Base-by-base conservation (phyloP, 1,140 invertebrate species). In the Orius laevigatus region DNA sequence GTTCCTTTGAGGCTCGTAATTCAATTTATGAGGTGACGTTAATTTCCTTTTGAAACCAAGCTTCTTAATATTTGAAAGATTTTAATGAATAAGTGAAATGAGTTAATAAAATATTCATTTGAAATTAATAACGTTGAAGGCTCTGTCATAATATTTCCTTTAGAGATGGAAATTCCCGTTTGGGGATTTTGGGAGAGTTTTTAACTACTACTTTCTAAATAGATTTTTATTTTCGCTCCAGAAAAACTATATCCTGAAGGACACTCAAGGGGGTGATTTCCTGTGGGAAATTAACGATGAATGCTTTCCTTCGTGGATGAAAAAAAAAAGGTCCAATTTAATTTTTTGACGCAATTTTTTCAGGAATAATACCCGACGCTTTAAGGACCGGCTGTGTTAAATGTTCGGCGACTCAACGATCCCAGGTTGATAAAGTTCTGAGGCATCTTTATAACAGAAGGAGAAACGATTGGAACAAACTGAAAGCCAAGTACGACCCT, bases 401-500 rank as follows among this genome's bases (percentile, higher is more conserved):
- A 50, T 66, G 64, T 32, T 58, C 61, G 2, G 58, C 60, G 15
- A 59, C 57, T 36, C 64, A 66, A n/a, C n/a, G 45, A 62, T 49
- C 36, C 61, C 45, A 52, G 2, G 46, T 50, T 8, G 32, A 52
- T 15, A 55, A 57, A 54, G 52, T 56, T 33, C 48, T 59, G 46
- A 41, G 40, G n/a, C 53, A 39, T 38, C 52, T 71, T 10, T 67
- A 62, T 53, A 56, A 60, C 3, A 61, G 59, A 0, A 65, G 66
- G 25, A 65, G 63, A 0, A 59, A 66, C 0, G 54, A 63, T 3
- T 69, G 68, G 66, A 53, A 62, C 2, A 50, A 65, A 46, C 54
- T 72, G 1, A 53, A 59, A 1, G 57, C 63, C 0, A 70, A 68
- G 53, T 71, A 64, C 31, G 69, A 71, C 32, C 62, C 61, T 11